Evolutionary conservation across 2,113 vertebrate species (phyloP).

Genomic region (Craseonycteris thonglongyai): DNA sequence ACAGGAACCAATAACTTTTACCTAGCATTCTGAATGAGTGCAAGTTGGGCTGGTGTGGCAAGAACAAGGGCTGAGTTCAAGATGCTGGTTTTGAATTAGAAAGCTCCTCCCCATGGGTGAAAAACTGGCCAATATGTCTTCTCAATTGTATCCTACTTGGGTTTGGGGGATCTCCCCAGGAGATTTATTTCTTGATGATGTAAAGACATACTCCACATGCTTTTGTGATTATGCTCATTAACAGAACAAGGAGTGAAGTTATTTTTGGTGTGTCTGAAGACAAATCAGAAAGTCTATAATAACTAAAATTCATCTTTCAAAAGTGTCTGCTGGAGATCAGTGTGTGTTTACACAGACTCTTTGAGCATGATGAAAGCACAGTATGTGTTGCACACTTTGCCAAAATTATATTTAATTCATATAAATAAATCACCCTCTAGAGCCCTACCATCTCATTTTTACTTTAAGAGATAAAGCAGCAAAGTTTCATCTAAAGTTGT

Average conservation of each 20-base stretch:
- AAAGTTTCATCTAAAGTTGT: background rate
- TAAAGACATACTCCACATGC: background rate
- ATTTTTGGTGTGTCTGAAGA: constrained; percentile 22
- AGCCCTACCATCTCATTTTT: background rate
- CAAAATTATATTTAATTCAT: background rate
- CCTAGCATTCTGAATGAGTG: background rate
- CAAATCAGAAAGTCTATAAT: constrained; percentile 17
- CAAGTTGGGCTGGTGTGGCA: background rate
- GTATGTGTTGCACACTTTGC: background rate
- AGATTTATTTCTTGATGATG: background rate
- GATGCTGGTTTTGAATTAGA: background rate
- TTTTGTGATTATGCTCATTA: background rate
- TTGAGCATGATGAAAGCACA: background rate
- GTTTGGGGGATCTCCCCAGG: background rate
- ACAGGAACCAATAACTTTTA: background rate
- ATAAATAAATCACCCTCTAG: background rate
- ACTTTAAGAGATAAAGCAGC: constrained; percentile 17
- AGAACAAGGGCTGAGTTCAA: background rate
- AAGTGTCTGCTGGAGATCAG: background rate
- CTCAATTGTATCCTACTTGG: background rate
- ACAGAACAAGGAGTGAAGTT: background rate
- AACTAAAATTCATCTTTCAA: background rate
- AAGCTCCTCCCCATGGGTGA: background rate
- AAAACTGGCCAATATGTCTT: background rate
- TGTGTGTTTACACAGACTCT: background rate